These are phyloP conservation scores for Spodoptera exigua DNA, from an alignment of 2,888 invertebrate species.

Conservation along the genomic window DNA sequence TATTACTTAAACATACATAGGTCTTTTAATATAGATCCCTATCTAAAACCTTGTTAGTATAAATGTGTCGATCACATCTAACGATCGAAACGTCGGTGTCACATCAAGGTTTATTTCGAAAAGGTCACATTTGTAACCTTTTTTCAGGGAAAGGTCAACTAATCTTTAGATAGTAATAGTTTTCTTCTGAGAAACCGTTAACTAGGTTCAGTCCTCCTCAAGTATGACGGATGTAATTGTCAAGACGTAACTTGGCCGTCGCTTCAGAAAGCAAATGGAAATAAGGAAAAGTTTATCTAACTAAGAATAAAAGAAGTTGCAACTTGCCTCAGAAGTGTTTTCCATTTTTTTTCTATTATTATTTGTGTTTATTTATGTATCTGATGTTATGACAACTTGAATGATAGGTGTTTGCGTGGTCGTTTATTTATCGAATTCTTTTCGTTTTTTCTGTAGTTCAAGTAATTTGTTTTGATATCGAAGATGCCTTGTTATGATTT, in stretches of 20 bases:
- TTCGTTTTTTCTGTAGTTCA: constrained; percentile 14
- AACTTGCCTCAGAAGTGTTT: constrained; percentile 48
- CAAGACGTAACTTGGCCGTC: constrained; percentile 60
- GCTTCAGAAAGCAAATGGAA: constrained; percentile 64
- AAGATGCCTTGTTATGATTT: no score
- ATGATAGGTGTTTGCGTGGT: constrained; percentile 44
- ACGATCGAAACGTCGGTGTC: no score
- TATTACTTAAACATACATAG: no score
- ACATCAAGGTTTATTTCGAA: no score
- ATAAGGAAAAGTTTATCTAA: constrained; percentile 68
- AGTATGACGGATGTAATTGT: constrained; percentile 65
- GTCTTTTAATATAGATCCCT: no score
- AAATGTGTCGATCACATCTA: no score
- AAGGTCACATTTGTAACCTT: background rate
- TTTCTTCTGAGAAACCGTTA: background rate
- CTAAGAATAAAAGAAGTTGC: constrained; percentile 65
- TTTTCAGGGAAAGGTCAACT: background rate
- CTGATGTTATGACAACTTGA: constrained; percentile 54
- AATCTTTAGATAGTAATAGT: background rate
- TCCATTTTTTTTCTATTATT: constrained; percentile 51
- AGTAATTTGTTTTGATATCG: background rate
- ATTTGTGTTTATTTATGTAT: constrained; percentile 60
- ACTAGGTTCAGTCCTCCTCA: constrained; percentile 33
- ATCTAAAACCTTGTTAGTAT: no score
- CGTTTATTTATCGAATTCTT: constrained; percentile 37